Evolutionary conservation across 30 jellyfish, hydroid and myxozoan genomes (phyloP), one percentile per base, ranked within the genome.

Genomic region (Aurelia aurita complex sp. Pacific): DNA sequence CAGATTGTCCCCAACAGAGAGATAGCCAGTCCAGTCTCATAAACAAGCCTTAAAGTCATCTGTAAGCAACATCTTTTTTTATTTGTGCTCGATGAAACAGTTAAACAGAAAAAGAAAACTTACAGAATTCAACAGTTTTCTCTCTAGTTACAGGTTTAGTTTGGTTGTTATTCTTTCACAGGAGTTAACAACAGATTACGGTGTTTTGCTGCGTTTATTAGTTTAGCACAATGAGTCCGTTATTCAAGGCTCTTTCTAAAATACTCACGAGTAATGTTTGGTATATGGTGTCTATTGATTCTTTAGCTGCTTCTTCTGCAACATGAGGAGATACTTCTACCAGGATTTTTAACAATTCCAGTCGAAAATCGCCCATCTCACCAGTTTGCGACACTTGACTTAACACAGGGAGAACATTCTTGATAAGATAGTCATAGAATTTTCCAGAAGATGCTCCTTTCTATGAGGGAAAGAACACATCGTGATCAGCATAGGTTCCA

Each of bases 401-500:
- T 40, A 95, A 68, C 53, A 86, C 97, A 15, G 99, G 99, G 1
- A 95, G 77, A 50, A 90, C 99, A 42, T 86, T 69, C 51, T 95
- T 82, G 40, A 90, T 66, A 5, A 95, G 79, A 67, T 95, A 90
- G 6, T 71, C 97, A 38, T 79, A 79, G 81, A 80, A 95, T 76
- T 81, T 89, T 72, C 84, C 97, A 5, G 99, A 82, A 7, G 99
- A 95, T 17, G 99, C 99, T 23, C 99, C 99, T 78, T 90, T 95
- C 93, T 89, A 79, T 16, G 43, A 65, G 10, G 5, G 7, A 46
- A 46, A 32, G 60, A 43, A 33, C 52, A 38, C 12, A 4, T 52
- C 34, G 23, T 18, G 35, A 71, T 18, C 65, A 40, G 29, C 29
- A 23, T 23, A 23, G 29, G 0, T 23, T 23, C 29, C 29, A 23